Evolutionary conservation across 35 echinoderm and acorn worm species (phyloP), one percentile per base, ranked within the genome.

Genomic region (Hemicentrotus pulcherrimus): DNA sequence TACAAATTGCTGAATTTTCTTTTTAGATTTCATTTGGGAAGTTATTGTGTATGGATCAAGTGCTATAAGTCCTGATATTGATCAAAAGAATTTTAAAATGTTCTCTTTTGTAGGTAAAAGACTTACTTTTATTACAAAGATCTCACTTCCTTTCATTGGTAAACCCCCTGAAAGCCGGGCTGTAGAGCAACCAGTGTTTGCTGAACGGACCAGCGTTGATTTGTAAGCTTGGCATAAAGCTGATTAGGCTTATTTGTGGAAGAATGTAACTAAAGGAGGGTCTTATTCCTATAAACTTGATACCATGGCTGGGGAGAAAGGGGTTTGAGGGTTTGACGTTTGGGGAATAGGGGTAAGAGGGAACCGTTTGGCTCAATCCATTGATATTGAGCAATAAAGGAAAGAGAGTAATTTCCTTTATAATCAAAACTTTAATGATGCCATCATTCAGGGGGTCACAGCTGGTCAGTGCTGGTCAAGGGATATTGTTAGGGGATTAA

Each of bases 351-450:
- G 65, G 4, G 65, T 1, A 24, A 5, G 24, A 18, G 65, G 65
- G 65, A 6, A 78, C 19, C 7, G 22, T 22, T 78, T 4, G 22
- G n/a, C 28, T 22, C 22, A 8, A 78, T 28, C 19, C 19, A 28
- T 78, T 78, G 65, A 22, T 28, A n/a, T 78, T 78, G 65, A 18
- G 65, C 24, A 78, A 78, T 78, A n/a, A 78, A 78, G 65, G 19
- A 78, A 78, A 78, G 65, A 78, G 65, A 78, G 65, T 78, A 78
- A 78, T 78, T 78, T 78, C 65, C 65, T 78, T 78, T n/a, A 78
- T 78, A 78, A 78, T n/a, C 22, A 78, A 78, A 4, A 22, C 28
- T 78, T 28, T 22, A 28, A 78, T 78, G 22, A 78, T 78, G 65
- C 65, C 65, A 78, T 78, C 65, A 78, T 78, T 78, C 28, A 78